Percentiles rank a stretch among this genome's conserved stretches.
phyloP scores from a whole-genome alignment of 2,888 invertebrate species.

The Sicus ferrugineus region DNA sequence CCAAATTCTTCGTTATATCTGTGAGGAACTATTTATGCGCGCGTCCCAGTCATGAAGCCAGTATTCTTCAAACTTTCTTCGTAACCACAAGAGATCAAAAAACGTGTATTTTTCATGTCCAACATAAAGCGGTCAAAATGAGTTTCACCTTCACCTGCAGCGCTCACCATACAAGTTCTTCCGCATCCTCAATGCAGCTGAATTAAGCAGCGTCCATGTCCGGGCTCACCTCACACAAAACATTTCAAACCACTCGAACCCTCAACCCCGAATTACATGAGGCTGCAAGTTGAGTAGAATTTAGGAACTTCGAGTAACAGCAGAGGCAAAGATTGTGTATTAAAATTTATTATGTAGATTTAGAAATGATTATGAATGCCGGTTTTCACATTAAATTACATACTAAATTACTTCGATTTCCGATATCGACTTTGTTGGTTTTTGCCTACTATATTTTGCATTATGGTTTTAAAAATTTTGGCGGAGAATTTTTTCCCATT shows the following conservation, averaged over 20 bases:
- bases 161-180: not conserved
- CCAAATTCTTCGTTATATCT: conserved; percentile 12
- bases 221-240: not conserved
- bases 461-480: no score
- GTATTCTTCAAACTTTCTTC: conserved; percentile 28
- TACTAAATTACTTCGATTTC: not conserved
- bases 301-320: not conserved
- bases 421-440: not conserved
- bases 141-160: not conserved
- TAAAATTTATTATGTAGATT: not conserved
- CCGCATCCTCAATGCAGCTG: not conserved
- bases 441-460: no score
- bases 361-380: not conserved
- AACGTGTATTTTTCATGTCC: conserved; percentile 15
- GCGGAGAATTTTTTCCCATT: no score
- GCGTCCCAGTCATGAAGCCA: no score
- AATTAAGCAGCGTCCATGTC: not conserved
- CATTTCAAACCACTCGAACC: not conserved
- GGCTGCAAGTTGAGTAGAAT: not conserved
- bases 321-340: not conserved
- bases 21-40: not conserved
- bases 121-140: not conserved
- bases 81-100: conserved; percentile 28
- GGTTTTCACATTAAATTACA: not conserved
- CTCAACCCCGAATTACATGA: conserved; percentile 19